These are phyloP conservation scores for Psittacara wagleri DNA, from an alignment of 2,113 vertebrate genomes.

Conservation along the genomic window DNA sequence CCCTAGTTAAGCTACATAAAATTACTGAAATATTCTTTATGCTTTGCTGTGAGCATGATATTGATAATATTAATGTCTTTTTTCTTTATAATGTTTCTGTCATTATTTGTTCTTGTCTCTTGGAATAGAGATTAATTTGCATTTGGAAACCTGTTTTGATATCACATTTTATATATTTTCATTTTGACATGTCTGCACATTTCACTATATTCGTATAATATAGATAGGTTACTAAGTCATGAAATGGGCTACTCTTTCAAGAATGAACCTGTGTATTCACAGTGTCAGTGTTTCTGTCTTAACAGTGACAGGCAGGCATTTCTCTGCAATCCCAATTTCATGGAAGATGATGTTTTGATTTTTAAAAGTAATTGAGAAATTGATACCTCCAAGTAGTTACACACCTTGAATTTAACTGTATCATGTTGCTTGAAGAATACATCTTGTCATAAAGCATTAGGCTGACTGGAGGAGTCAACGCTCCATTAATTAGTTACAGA, in stretches of 20 bases:
- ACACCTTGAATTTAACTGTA: not conserved
- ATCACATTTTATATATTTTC: not conserved
- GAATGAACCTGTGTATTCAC: not conserved
- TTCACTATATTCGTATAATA: not conserved
- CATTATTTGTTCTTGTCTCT: not conserved
- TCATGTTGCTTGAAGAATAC: not conserved
- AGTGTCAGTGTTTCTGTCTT: not conserved
- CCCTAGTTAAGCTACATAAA: not conserved
- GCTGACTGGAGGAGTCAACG: not conserved
- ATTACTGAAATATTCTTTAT: not conserved
- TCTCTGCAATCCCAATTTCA: not conserved
- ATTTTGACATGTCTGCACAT: not conserved
- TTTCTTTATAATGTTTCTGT: not conserved
- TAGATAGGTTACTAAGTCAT: not conserved
- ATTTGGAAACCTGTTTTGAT: not conserved
- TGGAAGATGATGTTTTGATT: not conserved
- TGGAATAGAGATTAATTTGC: not conserved
- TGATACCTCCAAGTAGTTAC: not conserved
- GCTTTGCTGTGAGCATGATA: not conserved
- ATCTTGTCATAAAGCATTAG: not conserved
- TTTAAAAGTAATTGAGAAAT: not conserved
- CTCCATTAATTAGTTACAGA: not conserved
- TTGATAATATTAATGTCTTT: not conserved
- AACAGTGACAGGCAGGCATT: not conserved
- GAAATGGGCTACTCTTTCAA: not conserved